Base-by-base conservation (phyloP, 53 echinoderm and acorn worm species). In the Actinopyga echinites region DNA sequence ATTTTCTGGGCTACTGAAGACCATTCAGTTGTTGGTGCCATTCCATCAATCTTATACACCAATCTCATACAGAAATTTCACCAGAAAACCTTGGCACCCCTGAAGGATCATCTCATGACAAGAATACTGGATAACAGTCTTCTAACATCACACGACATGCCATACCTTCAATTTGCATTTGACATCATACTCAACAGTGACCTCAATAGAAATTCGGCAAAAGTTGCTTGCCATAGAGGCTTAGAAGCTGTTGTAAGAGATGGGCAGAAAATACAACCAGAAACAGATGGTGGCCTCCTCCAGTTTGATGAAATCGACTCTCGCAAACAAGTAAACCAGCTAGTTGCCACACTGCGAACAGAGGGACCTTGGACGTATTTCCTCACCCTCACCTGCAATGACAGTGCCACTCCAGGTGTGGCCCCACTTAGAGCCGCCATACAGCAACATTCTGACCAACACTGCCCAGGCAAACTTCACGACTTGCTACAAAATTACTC, bases 331-430 rank as follows among this genome's bases (percentile, higher is more conserved):
- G 86, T 86, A 4, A 86, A 86, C 79, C 78, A 59, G 34, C 78
- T 86, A 8, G 86, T 86, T 86, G 78, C 86, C 59, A 86, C 86
- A 6, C 64, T 86, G n/a, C 86, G 86, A 5, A 86, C 86, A 37
- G 77, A 86, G 21, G 86, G 86, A 21, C 37, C 86, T 23, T 86
- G 86, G 86, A 78, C 86, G 61, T 86, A 86, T 79, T 86, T 86
- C 78, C 3, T 86, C 31, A 86, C 86, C 37, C 77, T 86, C 12
- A 86, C 86, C 40, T 86, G 86, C 64, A 86, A 86, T 86, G 86
- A 86, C 86, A 59, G 61, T 59, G 78, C 77, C 44, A 86, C 86
- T 57, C 78, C 86, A 42, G 86, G 86, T 86, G 78, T 86, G 6
- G 77, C 86, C 60, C 86, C 86, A 56, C 31, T 86, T 30, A 56